Conservation (phyloP, 2,113 vertebrate genomes). For the Dicaeum eximium region DNA sequence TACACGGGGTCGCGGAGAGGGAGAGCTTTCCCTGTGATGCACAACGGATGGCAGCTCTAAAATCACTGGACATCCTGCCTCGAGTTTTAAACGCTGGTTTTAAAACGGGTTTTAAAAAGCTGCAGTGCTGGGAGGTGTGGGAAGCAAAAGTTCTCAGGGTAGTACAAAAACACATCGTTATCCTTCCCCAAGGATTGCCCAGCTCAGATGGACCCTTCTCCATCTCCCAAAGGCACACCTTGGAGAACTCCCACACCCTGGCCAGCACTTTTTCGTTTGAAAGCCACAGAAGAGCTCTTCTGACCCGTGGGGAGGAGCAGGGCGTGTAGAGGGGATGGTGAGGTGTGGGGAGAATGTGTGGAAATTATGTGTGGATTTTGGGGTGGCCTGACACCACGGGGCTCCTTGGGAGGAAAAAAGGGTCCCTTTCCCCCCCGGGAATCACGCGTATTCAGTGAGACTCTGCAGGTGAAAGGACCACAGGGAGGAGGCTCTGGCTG, state of each 20-base stretch:
- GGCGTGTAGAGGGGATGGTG: too few species aligned
- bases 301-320: rapidly evolving
- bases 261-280: neutral
- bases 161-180: neutral
- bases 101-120: neutral
- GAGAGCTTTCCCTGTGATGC: neutral
- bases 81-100: too few species aligned
- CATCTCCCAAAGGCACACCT: neutral
- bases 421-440: neutral
- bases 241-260: neutral
- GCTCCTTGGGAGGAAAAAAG: neutral
- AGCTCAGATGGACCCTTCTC: rapidly evolving
- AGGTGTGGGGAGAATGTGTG: neutral
- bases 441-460: rapidly evolving
- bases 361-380: neutral
- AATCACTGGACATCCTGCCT: rapidly evolving
- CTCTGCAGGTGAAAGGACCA: neutral
- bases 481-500: neutral
- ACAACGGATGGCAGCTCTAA: rapidly evolving
- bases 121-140: neutral
- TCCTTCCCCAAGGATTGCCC: neutral
- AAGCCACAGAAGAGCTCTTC: neutral
- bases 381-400: neutral
- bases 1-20: rapidly evolving
- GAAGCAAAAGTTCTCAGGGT: neutral